phyloP scores from a whole-genome alignment of 2,888 invertebrate species.

The Clostera curtula region DNA sequence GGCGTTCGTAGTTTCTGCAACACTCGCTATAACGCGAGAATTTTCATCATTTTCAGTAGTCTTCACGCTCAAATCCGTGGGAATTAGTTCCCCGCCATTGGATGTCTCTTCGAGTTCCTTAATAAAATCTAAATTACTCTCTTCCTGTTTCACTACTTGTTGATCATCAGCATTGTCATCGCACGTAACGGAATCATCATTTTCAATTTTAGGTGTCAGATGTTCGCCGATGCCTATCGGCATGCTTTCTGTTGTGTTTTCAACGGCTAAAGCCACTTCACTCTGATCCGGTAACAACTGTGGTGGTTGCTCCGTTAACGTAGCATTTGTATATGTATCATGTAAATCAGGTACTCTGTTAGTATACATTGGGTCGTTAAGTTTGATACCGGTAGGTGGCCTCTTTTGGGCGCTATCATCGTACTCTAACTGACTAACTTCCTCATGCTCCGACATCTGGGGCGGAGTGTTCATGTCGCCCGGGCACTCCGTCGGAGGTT shows the following conservation, averaged over 20 bases:
- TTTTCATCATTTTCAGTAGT: conserved; percentile 37
- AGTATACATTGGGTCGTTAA: conserved; percentile 38
- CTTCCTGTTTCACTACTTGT: conserved; percentile 16
- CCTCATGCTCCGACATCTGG: conserved; percentile 32
- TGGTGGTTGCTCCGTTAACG: conserved; percentile 31
- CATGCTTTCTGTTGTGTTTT: conserved; percentile 16
- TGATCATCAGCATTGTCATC: conserved; percentile 18
- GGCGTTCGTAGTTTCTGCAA: conserved; percentile 35
- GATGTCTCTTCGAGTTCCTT: conserved; percentile 26
- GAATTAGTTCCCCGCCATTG: conserved; percentile 56
- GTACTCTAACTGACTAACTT: conserved; percentile 42
- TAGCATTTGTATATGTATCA: conserved; percentile 33
- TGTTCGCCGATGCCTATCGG: conserved; percentile 3
- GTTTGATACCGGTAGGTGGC: conserved; percentile 36
- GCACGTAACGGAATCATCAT: conserved; percentile 14
- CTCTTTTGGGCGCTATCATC: conserved; percentile 43
- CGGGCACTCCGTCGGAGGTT: conserved; percentile 35
- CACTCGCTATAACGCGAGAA: conserved; percentile 24
- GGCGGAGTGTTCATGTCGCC: conserved; percentile 35
- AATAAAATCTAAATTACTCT: conserved; percentile 10
- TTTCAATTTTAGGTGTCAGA: conserved; percentile 10
- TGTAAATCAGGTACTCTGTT: conserved; percentile 50
- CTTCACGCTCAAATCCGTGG: conserved; percentile 75
- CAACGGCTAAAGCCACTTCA: conserved; percentile 30
- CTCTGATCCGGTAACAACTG: conserved; percentile 38